These are phyloP conservation scores for Pterobdella sp. DNA, from an alignment of 2,888 invertebrate species.

Conservation along the genomic window DNA sequence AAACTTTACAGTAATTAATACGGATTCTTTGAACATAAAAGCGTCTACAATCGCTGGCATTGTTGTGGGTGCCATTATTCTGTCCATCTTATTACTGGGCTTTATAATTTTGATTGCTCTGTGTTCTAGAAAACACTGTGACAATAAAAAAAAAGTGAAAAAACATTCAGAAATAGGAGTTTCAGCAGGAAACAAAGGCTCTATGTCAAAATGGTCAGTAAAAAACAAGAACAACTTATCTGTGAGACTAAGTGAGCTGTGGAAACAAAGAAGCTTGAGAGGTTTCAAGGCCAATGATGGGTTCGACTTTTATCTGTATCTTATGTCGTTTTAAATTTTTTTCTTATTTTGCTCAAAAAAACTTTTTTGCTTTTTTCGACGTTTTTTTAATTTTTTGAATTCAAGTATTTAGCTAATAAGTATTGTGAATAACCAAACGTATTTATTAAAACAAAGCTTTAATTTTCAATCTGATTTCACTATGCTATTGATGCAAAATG, in stretches of 20 bases:
- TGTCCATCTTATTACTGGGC: slow-evolving; percentile 8
- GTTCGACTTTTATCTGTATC: not conserved
- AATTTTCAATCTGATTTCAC: too few relatives aligned
- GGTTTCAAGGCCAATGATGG: not conserved
- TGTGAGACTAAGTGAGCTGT: slow-evolving; percentile 20
- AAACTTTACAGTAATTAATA: not conserved
- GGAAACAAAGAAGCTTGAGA: slow-evolving; percentile 5
- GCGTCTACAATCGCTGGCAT: slow-evolving; percentile 9
- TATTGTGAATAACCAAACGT: not conserved
- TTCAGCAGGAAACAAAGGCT: not conserved
- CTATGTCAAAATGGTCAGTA: slow-evolving; percentile 10
- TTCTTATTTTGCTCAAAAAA: not conserved
- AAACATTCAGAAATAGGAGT: not conserved
- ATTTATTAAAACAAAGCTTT: not conserved
- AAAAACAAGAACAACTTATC: slow-evolving; percentile 16
- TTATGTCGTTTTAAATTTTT: not conserved
- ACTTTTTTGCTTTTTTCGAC: not conserved
- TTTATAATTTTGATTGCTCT: not conserved
- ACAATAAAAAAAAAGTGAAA: not conserved
- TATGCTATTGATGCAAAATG: too few relatives aligned
- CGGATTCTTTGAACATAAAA: not conserved
- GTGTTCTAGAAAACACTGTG: not conserved
- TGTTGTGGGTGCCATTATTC: not conserved
- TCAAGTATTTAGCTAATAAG: not conserved
- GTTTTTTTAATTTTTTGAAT: slow-evolving; percentile 3